Percentiles rank a stretch among this genome's conserved stretches.
These are phyloP conservation scores for Erannis defoliaria DNA, from an alignment of 2,888 invertebrate genomes.

Conservation along the genomic window DNA sequence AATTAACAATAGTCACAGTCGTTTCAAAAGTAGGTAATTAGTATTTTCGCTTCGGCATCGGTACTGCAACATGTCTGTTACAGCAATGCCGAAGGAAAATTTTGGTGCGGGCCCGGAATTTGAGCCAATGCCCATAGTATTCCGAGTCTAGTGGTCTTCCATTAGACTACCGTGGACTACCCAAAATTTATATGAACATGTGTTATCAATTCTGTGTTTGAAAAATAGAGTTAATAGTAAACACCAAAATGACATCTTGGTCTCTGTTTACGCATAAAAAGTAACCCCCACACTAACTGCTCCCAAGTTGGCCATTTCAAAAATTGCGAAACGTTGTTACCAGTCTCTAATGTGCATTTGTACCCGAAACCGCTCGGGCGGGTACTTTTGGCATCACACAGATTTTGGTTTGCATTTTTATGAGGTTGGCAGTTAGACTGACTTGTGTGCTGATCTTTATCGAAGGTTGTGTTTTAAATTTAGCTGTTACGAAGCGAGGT, in stretches of 20 bases:
- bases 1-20: no score
- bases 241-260: conserved; percentile 27
- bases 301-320: conserved; percentile 40
- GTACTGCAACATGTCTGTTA: no score
- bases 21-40: no score
- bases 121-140: no score
- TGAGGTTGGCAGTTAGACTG: conserved; percentile 23
- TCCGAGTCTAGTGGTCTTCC: no score
- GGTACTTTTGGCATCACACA: conserved; percentile 29
- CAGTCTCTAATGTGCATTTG: conserved; percentile 45
- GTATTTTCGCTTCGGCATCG: no score
- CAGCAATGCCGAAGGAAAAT: no score
- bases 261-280: conserved; percentile 34
- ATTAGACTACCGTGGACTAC: no score
- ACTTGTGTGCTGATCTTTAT: conserved; percentile 22
- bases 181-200: no score
- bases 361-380: conserved; percentile 29
- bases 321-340: conserved; percentile 46
- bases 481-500: not conserved
- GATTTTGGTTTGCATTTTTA: conserved; percentile 37
- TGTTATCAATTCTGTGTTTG: no score
- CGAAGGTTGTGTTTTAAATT: conserved; percentile 17
- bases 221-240: conserved; percentile 1
- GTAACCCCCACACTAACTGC: conserved; percentile 33
- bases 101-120: no score